phyloP scores from a whole-genome alignment of 2,888 invertebrate species.

The Zygogramma bicolorata region DNA sequence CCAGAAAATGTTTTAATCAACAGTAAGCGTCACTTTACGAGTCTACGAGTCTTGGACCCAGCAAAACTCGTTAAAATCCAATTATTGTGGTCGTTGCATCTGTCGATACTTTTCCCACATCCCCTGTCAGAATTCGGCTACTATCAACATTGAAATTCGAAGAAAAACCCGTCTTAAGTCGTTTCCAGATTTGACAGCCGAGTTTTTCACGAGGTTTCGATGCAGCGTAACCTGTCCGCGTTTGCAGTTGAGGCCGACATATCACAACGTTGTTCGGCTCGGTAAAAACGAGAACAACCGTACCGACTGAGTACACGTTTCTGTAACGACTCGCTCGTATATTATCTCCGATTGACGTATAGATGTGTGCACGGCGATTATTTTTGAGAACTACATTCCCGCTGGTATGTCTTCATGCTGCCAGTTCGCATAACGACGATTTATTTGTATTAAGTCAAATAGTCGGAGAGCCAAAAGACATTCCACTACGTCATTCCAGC shows the following conservation, averaged over 20 bases:
- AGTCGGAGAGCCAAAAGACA: conserved; percentile 22
- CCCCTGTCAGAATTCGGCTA: background rate
- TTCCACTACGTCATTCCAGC: no score
- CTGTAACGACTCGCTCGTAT: conserved; percentile 58
- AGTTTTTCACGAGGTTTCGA: conserved; percentile 1
- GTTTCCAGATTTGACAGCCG: background rate
- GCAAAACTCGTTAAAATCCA: no score
- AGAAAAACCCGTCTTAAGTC: background rate
- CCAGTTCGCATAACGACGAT: conserved; percentile 62
- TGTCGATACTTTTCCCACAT: background rate
- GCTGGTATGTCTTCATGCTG: conserved; percentile 63
- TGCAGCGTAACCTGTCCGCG: background rate
- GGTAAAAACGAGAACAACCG: conserved; percentile 59
- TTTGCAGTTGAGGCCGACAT: conserved; percentile 51
- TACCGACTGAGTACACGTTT: conserved; percentile 59
- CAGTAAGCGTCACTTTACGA: no score
- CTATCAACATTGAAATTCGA: background rate
- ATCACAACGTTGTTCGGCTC: conserved; percentile 52
- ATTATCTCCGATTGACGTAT: conserved; percentile 63
- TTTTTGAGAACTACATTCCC: conserved; percentile 65
- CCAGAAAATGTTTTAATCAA: no score
- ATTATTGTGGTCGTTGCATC: no score
- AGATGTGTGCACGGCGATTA: conserved; percentile 61
- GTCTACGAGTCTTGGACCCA: no score
- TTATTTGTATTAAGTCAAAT: conserved; percentile 59